Conservation (phyloP, 2,113 vertebrate species). For the Otolemur garnettii region DNA sequence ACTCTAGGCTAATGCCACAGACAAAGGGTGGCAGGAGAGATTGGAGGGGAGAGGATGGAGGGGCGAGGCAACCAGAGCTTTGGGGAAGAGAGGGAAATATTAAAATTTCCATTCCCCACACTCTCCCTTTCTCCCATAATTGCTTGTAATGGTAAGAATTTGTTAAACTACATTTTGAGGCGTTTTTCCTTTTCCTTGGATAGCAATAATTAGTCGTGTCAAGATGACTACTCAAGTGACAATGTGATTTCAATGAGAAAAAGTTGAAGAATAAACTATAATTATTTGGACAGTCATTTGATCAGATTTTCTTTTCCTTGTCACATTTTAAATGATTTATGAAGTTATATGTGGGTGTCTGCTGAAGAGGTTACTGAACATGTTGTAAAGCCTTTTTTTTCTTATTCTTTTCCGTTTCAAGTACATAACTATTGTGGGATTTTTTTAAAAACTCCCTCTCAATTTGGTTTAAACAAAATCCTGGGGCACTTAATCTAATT, state of each 20-base stretch:
- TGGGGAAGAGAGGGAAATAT: not conserved
- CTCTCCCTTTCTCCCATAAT: not conserved
- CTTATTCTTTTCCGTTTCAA: constrained; percentile 57
- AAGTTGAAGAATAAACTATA: constrained; percentile 75
- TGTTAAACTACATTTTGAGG: constrained; percentile 48
- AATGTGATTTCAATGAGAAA: constrained; percentile 73
- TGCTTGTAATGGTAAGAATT: not conserved
- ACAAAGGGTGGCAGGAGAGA: not conserved
- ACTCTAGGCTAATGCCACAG: not conserved
- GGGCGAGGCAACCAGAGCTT: not conserved
- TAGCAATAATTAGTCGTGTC: constrained; percentile 71
- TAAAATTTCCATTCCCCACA: not conserved
- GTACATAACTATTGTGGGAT: not conserved
- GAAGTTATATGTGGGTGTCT: constrained; percentile 77
- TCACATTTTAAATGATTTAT: constrained; percentile 72
- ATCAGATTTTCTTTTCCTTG: constrained; percentile 70
- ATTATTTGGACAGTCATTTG: constrained; percentile 77
- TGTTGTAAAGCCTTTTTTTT: constrained; percentile 35
- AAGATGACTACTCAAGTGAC: constrained; percentile 66
- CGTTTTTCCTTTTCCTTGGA: constrained; percentile 21
- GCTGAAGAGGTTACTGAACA: constrained; percentile 58
- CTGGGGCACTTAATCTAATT: constrained; percentile 35
- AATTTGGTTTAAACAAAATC: constrained; percentile 57
- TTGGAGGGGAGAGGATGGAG: not conserved
- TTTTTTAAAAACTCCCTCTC: not conserved